Percentiles rank a stretch among this genome's conserved stretches.
Evolutionary conservation across 2,797 vertebrate genomes (phyloP).

Genomic region (Alectoris magna): DNA sequence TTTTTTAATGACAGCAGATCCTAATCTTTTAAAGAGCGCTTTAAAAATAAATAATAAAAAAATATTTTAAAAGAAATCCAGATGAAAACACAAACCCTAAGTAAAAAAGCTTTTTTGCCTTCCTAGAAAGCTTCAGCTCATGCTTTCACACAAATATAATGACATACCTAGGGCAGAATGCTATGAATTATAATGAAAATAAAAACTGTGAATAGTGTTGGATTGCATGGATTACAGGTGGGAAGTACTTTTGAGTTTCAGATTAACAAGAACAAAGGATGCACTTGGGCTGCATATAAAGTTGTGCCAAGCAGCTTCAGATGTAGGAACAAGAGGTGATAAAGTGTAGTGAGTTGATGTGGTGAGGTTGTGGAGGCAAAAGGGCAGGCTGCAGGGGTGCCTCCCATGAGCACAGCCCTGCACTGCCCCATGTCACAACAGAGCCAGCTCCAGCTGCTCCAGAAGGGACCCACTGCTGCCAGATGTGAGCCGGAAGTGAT

Average conservation of each 20-base stretch:
- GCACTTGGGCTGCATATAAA: background rate
- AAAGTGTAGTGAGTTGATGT: background rate
- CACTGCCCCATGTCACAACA: background rate
- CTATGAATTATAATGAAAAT: background rate
- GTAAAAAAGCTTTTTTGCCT: background rate
- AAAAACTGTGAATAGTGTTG: background rate
- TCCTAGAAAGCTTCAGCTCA: background rate
- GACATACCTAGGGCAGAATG: background rate
- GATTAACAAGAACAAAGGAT: background rate
- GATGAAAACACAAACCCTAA: background rate
- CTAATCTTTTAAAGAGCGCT: background rate
- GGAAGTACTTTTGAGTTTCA: background rate
- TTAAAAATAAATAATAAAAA: background rate
- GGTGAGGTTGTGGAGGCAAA: background rate
- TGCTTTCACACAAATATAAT: background rate
- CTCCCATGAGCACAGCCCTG: background rate
- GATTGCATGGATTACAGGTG: background rate
- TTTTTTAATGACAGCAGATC: background rate
- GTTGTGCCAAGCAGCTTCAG: background rate
- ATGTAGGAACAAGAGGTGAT: background rate
- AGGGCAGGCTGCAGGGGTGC: background rate
- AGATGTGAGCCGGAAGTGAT: background rate
- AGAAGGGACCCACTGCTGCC: background rate
- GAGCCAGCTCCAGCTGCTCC: background rate
- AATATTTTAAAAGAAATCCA: background rate